Conservation (phyloP, 2,888 invertebrate species). For the Melieria picta region DNA sequence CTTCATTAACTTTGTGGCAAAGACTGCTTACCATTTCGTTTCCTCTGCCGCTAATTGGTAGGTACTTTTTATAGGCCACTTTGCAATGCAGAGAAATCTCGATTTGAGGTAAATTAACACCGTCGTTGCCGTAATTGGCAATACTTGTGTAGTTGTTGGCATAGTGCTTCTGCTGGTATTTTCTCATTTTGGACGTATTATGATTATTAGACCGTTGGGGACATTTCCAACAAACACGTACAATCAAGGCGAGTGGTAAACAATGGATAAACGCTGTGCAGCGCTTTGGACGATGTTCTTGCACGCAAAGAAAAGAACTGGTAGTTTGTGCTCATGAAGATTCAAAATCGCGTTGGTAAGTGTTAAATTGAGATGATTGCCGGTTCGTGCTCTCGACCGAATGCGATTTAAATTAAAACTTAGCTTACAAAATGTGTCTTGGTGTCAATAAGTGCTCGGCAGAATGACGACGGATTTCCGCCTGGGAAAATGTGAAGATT, state of each 20-base stretch:
- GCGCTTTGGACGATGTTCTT: not conserved
- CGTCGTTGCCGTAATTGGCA: slow-evolving; percentile 28
- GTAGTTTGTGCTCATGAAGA: slow-evolving; percentile 29
- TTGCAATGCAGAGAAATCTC: no score
- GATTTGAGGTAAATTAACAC: slow-evolving; percentile 29
- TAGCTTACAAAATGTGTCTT: no score
- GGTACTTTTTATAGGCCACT: not conserved
- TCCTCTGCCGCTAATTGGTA: slow-evolving; percentile 17
- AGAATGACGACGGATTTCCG: no score
- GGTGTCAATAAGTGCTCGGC: no score
- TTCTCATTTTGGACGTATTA: not conserved
- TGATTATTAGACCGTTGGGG: not conserved
- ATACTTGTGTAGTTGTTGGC: not conserved
- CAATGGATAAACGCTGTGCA: not conserved
- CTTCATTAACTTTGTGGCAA: no score
- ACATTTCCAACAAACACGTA: not conserved
- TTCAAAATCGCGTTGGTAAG: slow-evolving; percentile 58
- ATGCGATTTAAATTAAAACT: no score
- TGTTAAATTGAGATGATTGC: slow-evolving; percentile 58
- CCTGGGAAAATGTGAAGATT: no score
- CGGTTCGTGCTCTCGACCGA: slow-evolving; percentile 35
- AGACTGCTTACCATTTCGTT: no score
- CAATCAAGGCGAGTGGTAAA: not conserved
- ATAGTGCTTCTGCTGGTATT: slow-evolving; percentile 3
- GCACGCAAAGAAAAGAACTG: not conserved